Evolutionary conservation across 2,888 invertebrate genomes (phyloP), one percentile per base, ranked within the genome.

Genomic region (Eulithis testata): DNA sequence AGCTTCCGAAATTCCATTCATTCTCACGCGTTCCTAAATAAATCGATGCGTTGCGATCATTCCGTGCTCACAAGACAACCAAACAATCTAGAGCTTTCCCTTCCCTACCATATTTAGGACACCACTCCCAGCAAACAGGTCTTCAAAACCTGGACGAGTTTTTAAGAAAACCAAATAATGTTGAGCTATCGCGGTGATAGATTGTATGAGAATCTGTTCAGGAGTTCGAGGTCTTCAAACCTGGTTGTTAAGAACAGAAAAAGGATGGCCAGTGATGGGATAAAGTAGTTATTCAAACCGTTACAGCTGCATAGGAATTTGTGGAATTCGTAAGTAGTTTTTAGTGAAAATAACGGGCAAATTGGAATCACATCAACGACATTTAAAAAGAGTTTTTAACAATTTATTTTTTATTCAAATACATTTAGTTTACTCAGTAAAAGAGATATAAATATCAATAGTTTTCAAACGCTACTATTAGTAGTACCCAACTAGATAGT

Each of bases 1-100:
- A 65, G 66, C 70, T 73, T 67, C 73, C 65, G 68, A 72, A 73
- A 73, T 73, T 73, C 73, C 70, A 66, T 73, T 71, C 71, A 73
- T 76, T 69, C 71, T 68, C 57, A 69, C 68, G 75, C 75, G 74
- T 74, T 70, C 73, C 67, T 62, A 67, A 69, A 67, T 73, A 72
- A 75, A 74, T 74, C 71, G 75, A 73, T 72, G 63, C 71, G 69
- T 69, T 63, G 70, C 72, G 67, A 71, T 53, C 64, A 71, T 68
- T 70, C 65, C 73, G 68, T 71, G 71, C 65, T 65, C 44, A 59
- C 60, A 21, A 52, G 21, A 62, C 50, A 55, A 60, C 74, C 62
- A 71, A 21, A 49, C 21, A 56, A 59, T 40, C 43, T 11, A 66
- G 69, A 70, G 4, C 65, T 52, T 6, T 58, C 11, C n/a, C 47